phyloP scores from a whole-genome alignment of 2,113 vertebrate species.

The Melanocharis versteri region DNA sequence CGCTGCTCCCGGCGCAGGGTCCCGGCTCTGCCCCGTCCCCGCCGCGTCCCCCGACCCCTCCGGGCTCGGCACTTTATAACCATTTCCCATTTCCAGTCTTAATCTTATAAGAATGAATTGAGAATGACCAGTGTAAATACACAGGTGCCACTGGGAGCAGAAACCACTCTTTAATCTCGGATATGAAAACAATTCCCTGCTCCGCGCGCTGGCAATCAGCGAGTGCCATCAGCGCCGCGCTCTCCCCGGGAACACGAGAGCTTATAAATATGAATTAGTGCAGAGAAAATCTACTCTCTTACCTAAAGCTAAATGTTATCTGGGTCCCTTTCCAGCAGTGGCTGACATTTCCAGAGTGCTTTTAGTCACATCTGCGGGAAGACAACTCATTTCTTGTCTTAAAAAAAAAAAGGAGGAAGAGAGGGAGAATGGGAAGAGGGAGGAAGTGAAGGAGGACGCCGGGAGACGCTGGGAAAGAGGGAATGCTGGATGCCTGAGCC shows the following conservation, averaged over 20 bases:
- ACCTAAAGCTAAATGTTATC: constrained; percentile 75
- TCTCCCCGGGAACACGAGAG: constrained; percentile 61
- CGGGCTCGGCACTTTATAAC: neutral
- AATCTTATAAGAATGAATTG: constrained; percentile 61
- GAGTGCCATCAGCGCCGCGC: constrained; percentile 47
- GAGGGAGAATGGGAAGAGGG: neutral
- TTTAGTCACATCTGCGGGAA: constrained; percentile 64
- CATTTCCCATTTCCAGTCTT: constrained; percentile 54
- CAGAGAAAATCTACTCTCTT: constrained; percentile 71
- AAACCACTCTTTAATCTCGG: constrained; percentile 59
- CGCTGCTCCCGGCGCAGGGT: rapidly evolving
- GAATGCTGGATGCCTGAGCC: neutral
- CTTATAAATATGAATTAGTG: constrained; percentile 76
- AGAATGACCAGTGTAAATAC: constrained; percentile 62
- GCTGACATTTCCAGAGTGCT: constrained; percentile 74
- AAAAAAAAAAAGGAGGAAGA: neutral
- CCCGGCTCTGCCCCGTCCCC: neutral
- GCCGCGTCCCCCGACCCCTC: neutral
- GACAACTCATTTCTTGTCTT: constrained; percentile 56
- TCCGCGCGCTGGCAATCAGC: constrained; percentile 58
- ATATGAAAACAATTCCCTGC: constrained; percentile 62
- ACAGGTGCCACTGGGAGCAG: constrained; percentile 60
- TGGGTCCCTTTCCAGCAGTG: constrained; percentile 60
- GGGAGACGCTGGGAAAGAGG: neutral
- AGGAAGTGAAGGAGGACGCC: neutral